Conservation (phyloP, 2,888 invertebrate species). For the Pocota personata region DNA sequence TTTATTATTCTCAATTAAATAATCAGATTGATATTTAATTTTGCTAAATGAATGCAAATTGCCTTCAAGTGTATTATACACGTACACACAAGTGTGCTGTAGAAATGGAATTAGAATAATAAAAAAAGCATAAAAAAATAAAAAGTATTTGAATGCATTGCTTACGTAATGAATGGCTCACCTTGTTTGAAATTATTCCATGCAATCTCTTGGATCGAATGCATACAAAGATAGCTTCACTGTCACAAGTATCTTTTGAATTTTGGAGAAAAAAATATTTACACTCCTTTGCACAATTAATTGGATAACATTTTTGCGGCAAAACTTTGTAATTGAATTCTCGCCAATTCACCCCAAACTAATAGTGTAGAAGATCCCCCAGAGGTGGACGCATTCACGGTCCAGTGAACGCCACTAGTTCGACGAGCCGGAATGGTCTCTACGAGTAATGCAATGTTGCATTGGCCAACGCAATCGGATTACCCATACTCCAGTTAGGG, state of each 20-base stretch:
- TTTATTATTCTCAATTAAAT: constrained; percentile 23
- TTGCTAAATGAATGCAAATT: constrained; percentile 40
- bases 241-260: background rate
- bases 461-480: constrained; percentile 64
- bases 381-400: background rate
- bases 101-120: background rate
- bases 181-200: constrained; percentile 18
- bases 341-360: background rate
- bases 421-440: constrained; percentile 18
- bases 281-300: constrained; percentile 3
- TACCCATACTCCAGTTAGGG: constrained; percentile 27
- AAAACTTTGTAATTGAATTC: constrained; percentile 12
- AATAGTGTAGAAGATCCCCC: background rate
- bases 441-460: constrained; percentile 45
- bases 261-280: no score
- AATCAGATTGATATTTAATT: constrained; percentile 42
- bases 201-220: background rate
- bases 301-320: constrained; percentile 23
- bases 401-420: constrained; percentile 8
- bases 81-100: background rate
- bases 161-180: constrained; percentile 20
- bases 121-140: background rate
- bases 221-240: background rate
- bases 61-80: background rate
- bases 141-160: background rate